Conservation (phyloP, 1,140 invertebrate genomes). For the Pristionchus pacificus region DNA sequence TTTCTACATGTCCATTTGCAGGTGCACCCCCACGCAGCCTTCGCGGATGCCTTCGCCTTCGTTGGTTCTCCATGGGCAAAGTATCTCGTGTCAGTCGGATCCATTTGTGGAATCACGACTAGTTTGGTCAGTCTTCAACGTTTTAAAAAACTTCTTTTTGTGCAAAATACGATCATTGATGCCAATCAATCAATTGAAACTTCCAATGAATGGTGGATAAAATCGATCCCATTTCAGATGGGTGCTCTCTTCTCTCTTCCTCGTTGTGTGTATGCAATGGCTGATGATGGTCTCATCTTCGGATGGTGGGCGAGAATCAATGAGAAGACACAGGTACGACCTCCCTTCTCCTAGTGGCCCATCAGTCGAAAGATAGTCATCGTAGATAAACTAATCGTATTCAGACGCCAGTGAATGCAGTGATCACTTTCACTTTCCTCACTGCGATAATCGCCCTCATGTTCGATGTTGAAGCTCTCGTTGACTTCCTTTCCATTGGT, state of each 20-base stretch:
- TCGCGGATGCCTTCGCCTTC: slow-evolving; percentile 76
- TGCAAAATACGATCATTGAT: no score
- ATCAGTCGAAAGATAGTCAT: background rate
- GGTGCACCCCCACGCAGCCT: slow-evolving; percentile 72
- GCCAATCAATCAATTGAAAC: no score
- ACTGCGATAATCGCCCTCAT: slow-evolving; percentile 76
- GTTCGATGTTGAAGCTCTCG: slow-evolving; percentile 79
- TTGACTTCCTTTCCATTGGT: slow-evolving; percentile 92
- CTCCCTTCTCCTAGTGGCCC: no score
- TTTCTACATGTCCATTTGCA: no score
- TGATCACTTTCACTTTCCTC: slow-evolving; percentile 71
- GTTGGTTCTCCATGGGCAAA: slow-evolving; percentile 71
- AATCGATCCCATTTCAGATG: slow-evolving; percentile 62
- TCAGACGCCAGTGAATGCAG: slow-evolving; percentile 77
- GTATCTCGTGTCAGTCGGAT: slow-evolving; percentile 79
- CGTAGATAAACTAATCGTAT: slow-evolving; percentile 58
- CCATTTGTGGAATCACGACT: slow-evolving; percentile 79
- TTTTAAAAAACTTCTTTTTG: no score
- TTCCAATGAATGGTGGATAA: no score
- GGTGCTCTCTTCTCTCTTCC: slow-evolving; percentile 85
- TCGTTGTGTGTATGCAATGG: slow-evolving; percentile 82
- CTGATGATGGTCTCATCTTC: slow-evolving; percentile 79
- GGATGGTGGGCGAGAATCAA: slow-evolving; percentile 70
- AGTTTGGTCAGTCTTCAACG: slow-evolving; percentile 61
- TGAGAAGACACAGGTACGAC: slow-evolving; percentile 31